Evolutionary conservation across 2,113 vertebrate genomes (phyloP).

Genomic region (Numida meleagris): DNA sequence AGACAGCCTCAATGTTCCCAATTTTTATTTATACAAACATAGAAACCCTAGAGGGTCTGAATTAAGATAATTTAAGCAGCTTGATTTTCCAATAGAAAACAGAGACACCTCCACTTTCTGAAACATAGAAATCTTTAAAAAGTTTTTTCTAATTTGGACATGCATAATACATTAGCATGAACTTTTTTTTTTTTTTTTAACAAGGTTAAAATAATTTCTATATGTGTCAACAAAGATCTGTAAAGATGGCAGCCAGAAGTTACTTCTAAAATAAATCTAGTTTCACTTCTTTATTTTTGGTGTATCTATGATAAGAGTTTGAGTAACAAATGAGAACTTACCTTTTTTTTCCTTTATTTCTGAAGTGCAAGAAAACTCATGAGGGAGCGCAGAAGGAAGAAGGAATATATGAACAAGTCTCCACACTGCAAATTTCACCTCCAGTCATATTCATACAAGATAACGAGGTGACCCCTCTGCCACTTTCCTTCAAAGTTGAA

Average conservation of each 20-base stretch:
- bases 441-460: not conserved
- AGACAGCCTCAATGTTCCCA: not conserved
- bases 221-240: not conserved
- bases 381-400: not conserved
- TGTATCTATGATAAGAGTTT: not conserved
- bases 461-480: conserved; percentile 11
- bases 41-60: not conserved
- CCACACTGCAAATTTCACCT: not conserved
- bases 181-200: not conserved
- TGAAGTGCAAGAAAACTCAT: not conserved
- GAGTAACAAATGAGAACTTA: not conserved
- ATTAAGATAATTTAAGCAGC: not conserved
- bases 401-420: not conserved
- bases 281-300: not conserved
- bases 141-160: not conserved
- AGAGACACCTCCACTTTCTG: not conserved
- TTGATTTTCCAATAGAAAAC: not conserved
- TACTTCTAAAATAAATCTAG: not conserved
- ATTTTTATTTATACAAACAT: conserved; percentile 16
- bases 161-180: not conserved
- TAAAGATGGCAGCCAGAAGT: not conserved
- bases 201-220: not conserved
- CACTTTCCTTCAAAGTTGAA: not conserved
- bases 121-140: not conserved
- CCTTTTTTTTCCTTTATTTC: not conserved